These are phyloP conservation scores for Callipepla californica DNA, from an alignment of 2,113 vertebrate species.

Conservation along the genomic window DNA sequence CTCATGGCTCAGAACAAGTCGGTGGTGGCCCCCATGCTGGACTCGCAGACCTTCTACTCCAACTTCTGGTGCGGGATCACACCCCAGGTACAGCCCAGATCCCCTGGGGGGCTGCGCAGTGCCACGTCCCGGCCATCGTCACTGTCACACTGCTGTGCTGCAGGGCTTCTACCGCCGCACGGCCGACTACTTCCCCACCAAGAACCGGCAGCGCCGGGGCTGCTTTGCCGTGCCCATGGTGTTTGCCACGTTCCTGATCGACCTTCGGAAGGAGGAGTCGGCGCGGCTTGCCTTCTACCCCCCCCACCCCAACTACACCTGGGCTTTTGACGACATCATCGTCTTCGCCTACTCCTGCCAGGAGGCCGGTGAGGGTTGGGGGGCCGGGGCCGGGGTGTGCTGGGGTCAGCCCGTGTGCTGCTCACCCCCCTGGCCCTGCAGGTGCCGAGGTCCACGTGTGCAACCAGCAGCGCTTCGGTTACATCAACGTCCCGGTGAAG, in stretches of 20 bases:
- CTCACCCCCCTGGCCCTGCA: slow-evolving; percentile 21
- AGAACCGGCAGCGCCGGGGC: slow-evolving; percentile 87
- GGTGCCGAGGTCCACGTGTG: slow-evolving; percentile 87
- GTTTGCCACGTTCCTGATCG: slow-evolving; percentile 90
- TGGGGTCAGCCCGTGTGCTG: neutral
- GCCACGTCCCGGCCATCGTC: no score
- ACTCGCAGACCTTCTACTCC: slow-evolving; percentile 94
- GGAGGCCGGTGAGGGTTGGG: slow-evolving; percentile 79
- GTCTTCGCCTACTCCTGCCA: slow-evolving; percentile 94
- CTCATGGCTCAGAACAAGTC: slow-evolving; percentile 89
- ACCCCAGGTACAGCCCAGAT: slow-evolving; percentile 84
- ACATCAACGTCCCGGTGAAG: slow-evolving; percentile 88
- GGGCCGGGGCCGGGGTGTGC: rapidly evolving
- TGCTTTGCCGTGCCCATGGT: slow-evolving; percentile 94
- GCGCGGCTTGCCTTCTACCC: slow-evolving; percentile 89
- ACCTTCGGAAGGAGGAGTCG: slow-evolving; percentile 86
- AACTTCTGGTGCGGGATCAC: slow-evolving; percentile 99
- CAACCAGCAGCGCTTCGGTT: slow-evolving; percentile 91
- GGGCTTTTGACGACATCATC: slow-evolving; percentile 96
- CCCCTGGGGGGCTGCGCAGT: neutral
- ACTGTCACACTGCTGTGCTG: rapidly evolving
- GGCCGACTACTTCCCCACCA: slow-evolving; percentile 94
- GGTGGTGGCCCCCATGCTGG: slow-evolving; percentile 92
- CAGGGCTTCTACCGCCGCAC: slow-evolving; percentile 96
- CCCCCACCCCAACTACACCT: slow-evolving; percentile 90